Evolutionary conservation across 1,140 invertebrate species (phyloP), one percentile per base, ranked within the genome.

Genomic region (Bombus superbus): DNA sequence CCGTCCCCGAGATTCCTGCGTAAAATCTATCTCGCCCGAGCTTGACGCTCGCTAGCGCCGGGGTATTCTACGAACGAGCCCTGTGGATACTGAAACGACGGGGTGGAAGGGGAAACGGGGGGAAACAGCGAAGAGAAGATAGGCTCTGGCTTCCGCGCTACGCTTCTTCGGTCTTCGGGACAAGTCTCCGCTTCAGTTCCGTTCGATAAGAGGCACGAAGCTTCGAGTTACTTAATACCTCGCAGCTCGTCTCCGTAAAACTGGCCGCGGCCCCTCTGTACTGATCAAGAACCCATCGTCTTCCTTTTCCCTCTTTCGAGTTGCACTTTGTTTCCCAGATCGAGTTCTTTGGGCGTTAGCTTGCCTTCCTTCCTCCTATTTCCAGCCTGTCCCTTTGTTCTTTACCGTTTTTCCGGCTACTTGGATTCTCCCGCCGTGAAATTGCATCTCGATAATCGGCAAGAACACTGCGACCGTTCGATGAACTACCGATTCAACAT

Each of bases 21-120:
- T 86, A 89, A 86, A 89, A 88, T 89, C 85, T 69, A 69, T 85
- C 86, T 75, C n/a, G 42, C 44, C n/a, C 35, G 66, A 18, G n/a
- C 68, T 25, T 8, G 42, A 25, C 47, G 40, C 71, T 42, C 66
- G 62, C 81, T 57, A 69, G 62, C 57, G 53, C 6, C 9, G 32
- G 42, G 77, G 44, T 62, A 85, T 85, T 85, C 42, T 22, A 9
- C 8, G 44, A 47, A 44, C 35, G 44, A 44, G n/a, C 2, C n/a
- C 40, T 18, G 38, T 38, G 71, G 40, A 71, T n/a, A 28, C 22
- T 11, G 75, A n/a, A n/a, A 10, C 32, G 35, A 18, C 1, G 3
- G 75, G 28, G 13, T 9, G 57, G 5, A 18, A n/a, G 38, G 69
- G 11, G 22, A 13, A 40, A n/a, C 28, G 42, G 40, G 42, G 6